These are phyloP conservation scores for Coreius guichenoti DNA, from an alignment of 2,797 vertebrate genomes.

Conservation along the genomic window DNA sequence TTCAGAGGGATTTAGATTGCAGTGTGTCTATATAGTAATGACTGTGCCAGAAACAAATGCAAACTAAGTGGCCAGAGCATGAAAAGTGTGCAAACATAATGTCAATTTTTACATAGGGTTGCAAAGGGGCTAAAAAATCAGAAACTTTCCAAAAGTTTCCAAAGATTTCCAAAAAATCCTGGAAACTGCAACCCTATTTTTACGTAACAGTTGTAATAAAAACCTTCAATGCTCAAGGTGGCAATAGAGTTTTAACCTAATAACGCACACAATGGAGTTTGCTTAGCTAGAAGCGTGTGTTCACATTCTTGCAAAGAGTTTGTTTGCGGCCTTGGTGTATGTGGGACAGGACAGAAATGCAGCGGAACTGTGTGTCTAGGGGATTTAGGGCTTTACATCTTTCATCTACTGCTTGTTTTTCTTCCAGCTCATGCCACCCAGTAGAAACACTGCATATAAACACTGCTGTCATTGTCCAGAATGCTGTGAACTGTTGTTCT, in stretches of 20 bases:
- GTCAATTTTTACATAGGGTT: background rate
- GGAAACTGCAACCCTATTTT: background rate
- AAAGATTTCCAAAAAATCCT: too few relatives aligned
- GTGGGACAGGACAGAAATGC: background rate
- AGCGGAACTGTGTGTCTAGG: conserved; percentile 8
- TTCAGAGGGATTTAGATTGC: background rate
- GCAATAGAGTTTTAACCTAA: background rate
- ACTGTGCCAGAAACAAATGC: background rate
- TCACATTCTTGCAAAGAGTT: background rate
- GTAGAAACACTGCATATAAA: conserved; percentile 56
- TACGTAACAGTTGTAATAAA: background rate
- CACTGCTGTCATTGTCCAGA: conserved; percentile 45
- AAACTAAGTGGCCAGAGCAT: background rate
- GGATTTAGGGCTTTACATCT: conserved; percentile 46
- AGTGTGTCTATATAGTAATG: background rate
- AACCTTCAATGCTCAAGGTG: background rate
- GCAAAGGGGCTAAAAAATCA: too few relatives aligned
- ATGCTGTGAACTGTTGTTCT: conserved; percentile 60
- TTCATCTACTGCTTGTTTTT: conserved; percentile 62
- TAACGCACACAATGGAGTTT: background rate
- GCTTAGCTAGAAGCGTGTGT: background rate
- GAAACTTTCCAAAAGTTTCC: too few relatives aligned
- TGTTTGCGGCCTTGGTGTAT: background rate
- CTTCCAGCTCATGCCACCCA: conserved; percentile 65
- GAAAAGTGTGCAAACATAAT: background rate